Evolutionary conservation across 2,113 vertebrate genomes (phyloP), one percentile per base, ranked within the genome.

Genomic region (Gavialis gangeticus): DNA sequence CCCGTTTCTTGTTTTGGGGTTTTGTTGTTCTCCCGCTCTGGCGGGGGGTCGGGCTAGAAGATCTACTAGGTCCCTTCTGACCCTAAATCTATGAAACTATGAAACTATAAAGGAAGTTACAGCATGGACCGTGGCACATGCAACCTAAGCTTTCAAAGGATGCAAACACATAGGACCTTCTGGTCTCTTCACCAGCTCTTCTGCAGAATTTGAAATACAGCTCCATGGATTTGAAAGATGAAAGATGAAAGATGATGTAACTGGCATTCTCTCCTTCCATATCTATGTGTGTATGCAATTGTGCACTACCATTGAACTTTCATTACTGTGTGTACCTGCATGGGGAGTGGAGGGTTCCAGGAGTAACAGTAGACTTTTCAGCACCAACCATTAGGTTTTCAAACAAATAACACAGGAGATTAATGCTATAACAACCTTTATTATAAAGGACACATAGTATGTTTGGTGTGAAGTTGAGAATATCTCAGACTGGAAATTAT

Each of bases 381-480:
- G 79, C 11, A 84, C 30, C 2, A 0, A 0, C 6, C 37, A 7
- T 67, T 66, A 62, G 5, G 2, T 46, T 46, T 46, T 46, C 46
- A 46, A 46, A 46, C 46, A 46, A 46, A 46, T 7, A 46, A 46
- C 46, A 46, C 46, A 46, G 46, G 46, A 46, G 46, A 46, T 46
- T 46, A 46, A 46, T 46, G 46, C 46, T 46, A 46, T 46, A 46
- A 46, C 46, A 46, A 7, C 46, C 46, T 46, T 46, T 46, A 46
- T 46, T 46, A 46, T 46, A 9, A 46, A 46, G 46, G 46, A 46
- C 46, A 46, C 46, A 46, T 46, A 46, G 7, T 46, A 46, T 46
- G 46, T 46, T 46, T 46, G 46, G 46, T 46, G 46, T 46, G 46
- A 46, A 46, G 46, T 46, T 46, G 46, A 46, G 46, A 46, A 46